Conservation (phyloP, 2,797 vertebrate species). For the Bufotes viridis region DNA sequence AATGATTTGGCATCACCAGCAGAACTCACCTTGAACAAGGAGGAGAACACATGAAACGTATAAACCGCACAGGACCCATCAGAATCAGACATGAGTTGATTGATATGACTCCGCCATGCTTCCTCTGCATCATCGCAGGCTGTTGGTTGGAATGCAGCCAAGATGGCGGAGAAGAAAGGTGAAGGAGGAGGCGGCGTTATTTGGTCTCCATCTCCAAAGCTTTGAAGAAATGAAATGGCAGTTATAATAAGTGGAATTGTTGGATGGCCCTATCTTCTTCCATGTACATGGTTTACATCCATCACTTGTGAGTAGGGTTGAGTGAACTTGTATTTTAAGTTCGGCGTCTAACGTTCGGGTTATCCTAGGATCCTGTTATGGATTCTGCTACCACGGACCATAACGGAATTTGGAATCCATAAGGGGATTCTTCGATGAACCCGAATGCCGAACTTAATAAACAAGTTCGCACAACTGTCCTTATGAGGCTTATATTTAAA, state of each 20-base stretch:
- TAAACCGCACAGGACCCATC: slow-evolving; percentile 97
- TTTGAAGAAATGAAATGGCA: slow-evolving; percentile 63
- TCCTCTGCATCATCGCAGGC: slow-evolving; percentile 94
- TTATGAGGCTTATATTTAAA: too few relatives aligned
- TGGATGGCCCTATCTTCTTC: too few relatives aligned
- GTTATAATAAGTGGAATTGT: background rate
- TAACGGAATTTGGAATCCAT: too few relatives aligned
- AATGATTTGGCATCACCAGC: background rate
- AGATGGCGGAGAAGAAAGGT: slow-evolving; percentile 96
- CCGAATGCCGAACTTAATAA: too few relatives aligned
- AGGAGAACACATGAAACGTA: slow-evolving; percentile 97
- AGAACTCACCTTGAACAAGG: slow-evolving; percentile 89
- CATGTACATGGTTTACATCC: too few relatives aligned
- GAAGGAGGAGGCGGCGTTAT: slow-evolving; percentile 92
- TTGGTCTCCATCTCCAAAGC: slow-evolving; percentile 86
- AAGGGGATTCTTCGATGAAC: too few relatives aligned
- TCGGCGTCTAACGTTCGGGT: too few relatives aligned
- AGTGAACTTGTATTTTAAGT: too few relatives aligned
- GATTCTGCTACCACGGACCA: too few relatives aligned
- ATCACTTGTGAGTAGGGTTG: too few relatives aligned
- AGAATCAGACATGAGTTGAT: slow-evolving; percentile 92
- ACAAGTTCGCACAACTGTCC: too few relatives aligned
- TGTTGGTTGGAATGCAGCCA: slow-evolving; percentile 93
- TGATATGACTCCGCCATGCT: slow-evolving; percentile 94
- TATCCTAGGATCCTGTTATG: too few relatives aligned